Base-by-base conservation (phyloP, 2,113 vertebrate species). In the Festucalex cinctus region DNA sequence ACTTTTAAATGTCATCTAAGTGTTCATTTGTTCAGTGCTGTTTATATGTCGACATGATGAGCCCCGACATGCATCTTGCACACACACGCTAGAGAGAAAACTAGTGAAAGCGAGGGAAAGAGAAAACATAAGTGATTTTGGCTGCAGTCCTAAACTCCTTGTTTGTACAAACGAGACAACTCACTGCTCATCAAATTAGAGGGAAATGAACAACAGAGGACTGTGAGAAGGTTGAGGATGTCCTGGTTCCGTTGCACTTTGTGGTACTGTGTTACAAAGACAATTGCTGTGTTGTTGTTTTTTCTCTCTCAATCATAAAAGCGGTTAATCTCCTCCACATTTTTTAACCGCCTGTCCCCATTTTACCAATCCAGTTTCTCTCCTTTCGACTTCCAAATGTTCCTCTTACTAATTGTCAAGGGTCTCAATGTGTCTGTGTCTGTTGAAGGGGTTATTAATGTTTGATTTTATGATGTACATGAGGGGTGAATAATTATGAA, bases 201-300 rank as follows among this genome's bases (percentile, higher is more conserved):
- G 28, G n/a, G 66, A 59, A 58, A 64, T 66, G 37, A 51, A 71
- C 61, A 74, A 69, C 51, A 71, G 68, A 49, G 36, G 46, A 68
- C 20, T 71, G 68, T 77, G 65, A 44, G 70, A 69, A 71, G 14
- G 24, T 76, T 66, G 48, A 58, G 6, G 2, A 10, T 70, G 63
- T 64, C 61, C 65, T 68, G 37, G 20, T 41, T 54, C 14, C 32
- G 68, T 43, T 70, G 32, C 26, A 17, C 26, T 48, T 51, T 37
- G n/a, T 26, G 32, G 7, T 53, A 20, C 63, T 48, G 36, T 20
- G 8, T 41, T 17, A n/a, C 56, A 44, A 51, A 51, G 19, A 9
- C 20, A 3, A 51, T 51, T 16, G 5, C 12, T 46, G 44, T 6
- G 14, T 16, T 5, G 14, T 6, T 16, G 14, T 46, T 46, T 46